A percentile compares a stretch with the other conserved stretches of the same genome.
Conservation (phyloP, 2,113 vertebrate species). For the Hydropotes inermis region DNA sequence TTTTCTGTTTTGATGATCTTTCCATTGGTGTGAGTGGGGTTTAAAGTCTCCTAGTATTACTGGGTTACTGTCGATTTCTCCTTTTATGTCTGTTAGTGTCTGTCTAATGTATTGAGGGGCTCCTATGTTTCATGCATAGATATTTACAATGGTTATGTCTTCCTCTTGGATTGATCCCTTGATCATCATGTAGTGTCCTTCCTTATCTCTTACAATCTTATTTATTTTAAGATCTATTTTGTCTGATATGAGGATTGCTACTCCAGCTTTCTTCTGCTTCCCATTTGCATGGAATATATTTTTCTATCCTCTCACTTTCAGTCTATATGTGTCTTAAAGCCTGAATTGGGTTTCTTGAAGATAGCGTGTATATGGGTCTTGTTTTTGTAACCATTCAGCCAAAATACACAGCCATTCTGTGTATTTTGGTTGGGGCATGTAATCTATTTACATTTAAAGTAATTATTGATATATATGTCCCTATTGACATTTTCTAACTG, state of each 20-base stretch:
- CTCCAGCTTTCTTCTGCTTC: neutral
- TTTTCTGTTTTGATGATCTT: neutral
- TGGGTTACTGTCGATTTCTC: neutral
- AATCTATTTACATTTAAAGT: neutral
- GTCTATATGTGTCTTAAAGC: neutral
- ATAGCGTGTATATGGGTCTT: neutral
- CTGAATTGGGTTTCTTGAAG: neutral
- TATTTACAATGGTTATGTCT: neutral
- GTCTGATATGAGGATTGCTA: neutral
- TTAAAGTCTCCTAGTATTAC: neutral
- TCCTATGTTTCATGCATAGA: neutral
- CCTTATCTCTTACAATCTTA: neutral
- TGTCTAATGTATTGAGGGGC: neutral
- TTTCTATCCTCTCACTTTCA: neutral
- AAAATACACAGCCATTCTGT: neutral
- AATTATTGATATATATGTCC: neutral
- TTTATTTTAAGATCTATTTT: neutral
- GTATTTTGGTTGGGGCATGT: neutral
- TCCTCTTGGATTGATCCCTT: neutral
- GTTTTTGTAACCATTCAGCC: neutral
- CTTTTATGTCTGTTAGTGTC: neutral
- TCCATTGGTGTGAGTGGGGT: neutral
- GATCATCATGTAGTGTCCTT: neutral
- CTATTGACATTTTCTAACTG: neutral
- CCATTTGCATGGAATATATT: neutral